Evolutionary conservation across 2,113 vertebrate species (phyloP).

Genomic region (Microtus ochrogaster): DNA sequence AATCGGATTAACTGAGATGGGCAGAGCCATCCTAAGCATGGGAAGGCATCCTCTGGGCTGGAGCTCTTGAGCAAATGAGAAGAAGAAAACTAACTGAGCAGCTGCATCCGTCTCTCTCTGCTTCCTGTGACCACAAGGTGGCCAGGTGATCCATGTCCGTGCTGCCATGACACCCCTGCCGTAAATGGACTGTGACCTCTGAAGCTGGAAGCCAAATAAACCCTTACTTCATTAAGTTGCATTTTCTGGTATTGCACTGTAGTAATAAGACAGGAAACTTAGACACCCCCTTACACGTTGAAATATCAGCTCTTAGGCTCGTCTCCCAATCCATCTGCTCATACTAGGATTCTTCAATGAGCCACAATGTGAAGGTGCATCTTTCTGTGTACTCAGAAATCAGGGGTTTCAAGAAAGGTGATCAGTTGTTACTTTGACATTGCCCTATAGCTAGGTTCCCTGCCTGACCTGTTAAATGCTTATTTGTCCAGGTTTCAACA

Average conservation of each 20-base stretch:
- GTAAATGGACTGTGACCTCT: neutral
- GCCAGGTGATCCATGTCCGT: no score
- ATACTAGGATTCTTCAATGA: neutral
- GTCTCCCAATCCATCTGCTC: neutral
- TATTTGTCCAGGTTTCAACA: neutral
- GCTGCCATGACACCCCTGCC: neutral
- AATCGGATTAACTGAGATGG: no score
- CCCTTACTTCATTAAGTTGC: neutral
- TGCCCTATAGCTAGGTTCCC: neutral
- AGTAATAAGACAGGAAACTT: neutral
- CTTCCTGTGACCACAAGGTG: neutral
- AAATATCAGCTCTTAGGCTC: neutral
- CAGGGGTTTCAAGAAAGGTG: neutral
- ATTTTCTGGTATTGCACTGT: neutral
- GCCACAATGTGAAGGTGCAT: neutral
- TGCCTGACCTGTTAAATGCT: neutral
- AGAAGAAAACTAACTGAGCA: neutral
- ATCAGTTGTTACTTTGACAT: neutral
- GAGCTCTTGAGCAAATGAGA: neutral
- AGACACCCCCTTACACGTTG: neutral
- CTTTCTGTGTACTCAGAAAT: neutral
- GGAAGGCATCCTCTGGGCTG: neutral
- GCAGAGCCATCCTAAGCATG: neutral
- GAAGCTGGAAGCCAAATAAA: neutral
- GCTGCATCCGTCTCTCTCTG: neutral